Evolutionary conservation across 1,140 invertebrate genomes (phyloP), one percentile per base, ranked within the genome.

Genomic region (Phortica variegata): DNA sequence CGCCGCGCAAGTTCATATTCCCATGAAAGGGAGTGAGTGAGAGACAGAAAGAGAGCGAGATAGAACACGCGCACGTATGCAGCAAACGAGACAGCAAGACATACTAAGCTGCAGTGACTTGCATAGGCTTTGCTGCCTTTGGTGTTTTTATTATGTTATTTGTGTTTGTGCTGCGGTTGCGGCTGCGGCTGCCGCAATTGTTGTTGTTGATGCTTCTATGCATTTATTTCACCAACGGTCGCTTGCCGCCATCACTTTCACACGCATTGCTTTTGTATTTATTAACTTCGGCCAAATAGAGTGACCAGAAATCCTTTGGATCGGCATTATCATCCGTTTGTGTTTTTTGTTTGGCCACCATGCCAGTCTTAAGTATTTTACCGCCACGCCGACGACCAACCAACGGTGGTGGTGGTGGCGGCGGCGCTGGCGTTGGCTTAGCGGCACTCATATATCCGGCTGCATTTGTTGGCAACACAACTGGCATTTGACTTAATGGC

Each of bases 241-340:
- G 81, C 38, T 90, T 95, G 77, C 93, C 93, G 56, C 91, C 85
- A 71, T 95, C 91, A 66, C 93, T 91, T 73, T 94, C 89, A 77
- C 92, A 95, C 44, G 89, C 91, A 37, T 90, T 88, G 73, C 93
- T 90, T 69, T 90, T 87, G 63, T 95, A 96, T 65, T 90, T 89
- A 70, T 91, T 89, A 6, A 96, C 93, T 83, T 95, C 93, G 19
- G 87, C 87, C 84, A 95, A 87, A 65, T 96, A 96, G 2, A 91
- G 77, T 0, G 90, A 89, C 92, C 92, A 95, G 6, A 92, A 90
- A 77, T 95, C 91, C 73, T 89, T 90, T 0, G 87, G 86, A 46
- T 85, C 81, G 48, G 82, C 82, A n/a, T 70, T 74, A 20, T 83
- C 80, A 13, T 77, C 78, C 20, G 84, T 83, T 33, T 82, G 79